phyloP scores from a whole-genome alignment of 2,797 vertebrate genomes.

The Poeciliopsis gracilis region DNA sequence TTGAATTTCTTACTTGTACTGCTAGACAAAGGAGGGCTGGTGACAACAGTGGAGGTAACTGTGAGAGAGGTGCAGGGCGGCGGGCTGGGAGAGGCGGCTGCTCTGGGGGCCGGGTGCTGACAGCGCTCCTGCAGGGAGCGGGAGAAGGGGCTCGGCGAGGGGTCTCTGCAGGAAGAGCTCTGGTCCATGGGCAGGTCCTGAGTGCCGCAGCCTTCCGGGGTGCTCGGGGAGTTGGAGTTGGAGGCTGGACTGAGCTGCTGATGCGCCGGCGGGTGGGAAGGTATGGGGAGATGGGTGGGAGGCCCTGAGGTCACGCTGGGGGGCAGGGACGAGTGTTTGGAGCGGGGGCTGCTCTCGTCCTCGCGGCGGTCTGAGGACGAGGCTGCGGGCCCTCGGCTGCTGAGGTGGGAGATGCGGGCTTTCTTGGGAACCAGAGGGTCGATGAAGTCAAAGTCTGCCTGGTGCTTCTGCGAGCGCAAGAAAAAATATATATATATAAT shows the following conservation, averaged over 20 bases:
- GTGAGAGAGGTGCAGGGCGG: constrained; percentile 66
- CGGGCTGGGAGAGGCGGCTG: constrained; percentile 52
- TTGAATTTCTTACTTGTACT: constrained; percentile 81
- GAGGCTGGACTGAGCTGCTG: constrained; percentile 84
- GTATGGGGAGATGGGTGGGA: constrained; percentile 61
- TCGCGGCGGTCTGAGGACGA: constrained; percentile 73
- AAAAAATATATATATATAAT: not conserved
- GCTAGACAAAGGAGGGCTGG: constrained; percentile 60
- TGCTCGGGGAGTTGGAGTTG: constrained; percentile 89
- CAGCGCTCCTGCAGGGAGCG: constrained; percentile 56
- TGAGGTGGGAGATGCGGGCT: constrained; percentile 88
- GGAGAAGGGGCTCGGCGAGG: constrained; percentile 76
- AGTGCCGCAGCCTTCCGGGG: constrained; percentile 87
- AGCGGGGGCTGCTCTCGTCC: constrained; percentile 67
- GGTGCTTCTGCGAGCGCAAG: constrained; percentile 80
- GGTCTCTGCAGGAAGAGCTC: constrained; percentile 83
- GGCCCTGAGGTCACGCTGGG: constrained; percentile 64
- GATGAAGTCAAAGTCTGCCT: constrained; percentile 82
- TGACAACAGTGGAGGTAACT: constrained; percentile 69
- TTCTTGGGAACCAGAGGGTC: constrained; percentile 89
- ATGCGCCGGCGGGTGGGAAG: constrained; percentile 73
- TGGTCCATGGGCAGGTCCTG: constrained; percentile 87
- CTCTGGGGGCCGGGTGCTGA: constrained; percentile 40
- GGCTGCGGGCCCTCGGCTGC: constrained; percentile 76
- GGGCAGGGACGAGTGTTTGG: constrained; percentile 67